Conservation (phyloP, 2,797 vertebrate genomes). For the Hipposideros larvatus region DNA sequence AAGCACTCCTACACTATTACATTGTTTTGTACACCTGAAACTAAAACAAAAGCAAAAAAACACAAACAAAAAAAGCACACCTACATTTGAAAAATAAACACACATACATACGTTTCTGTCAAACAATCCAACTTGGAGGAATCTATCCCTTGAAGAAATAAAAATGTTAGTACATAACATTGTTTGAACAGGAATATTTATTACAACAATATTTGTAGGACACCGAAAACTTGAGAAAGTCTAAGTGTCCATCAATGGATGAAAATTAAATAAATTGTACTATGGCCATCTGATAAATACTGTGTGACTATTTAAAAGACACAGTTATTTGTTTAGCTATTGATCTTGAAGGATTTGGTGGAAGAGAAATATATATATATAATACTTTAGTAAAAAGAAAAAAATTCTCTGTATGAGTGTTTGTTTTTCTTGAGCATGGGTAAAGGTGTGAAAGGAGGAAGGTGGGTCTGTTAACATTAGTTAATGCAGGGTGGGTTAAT, state of each 20-base stretch:
- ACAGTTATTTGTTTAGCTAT: background rate
- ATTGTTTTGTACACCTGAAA: no score
- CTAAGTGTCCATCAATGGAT: background rate
- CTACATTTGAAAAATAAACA: background rate
- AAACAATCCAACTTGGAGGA: background rate
- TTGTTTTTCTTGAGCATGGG: background rate
- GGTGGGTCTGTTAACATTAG: background rate
- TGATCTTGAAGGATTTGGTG: background rate
- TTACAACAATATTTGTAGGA: background rate
- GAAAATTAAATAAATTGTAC: background rate
- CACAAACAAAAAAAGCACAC: background rate
- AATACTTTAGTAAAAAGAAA: background rate
- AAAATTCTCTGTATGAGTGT: background rate
- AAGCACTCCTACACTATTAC: background rate
- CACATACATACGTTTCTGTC: background rate
- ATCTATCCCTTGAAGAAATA: background rate
- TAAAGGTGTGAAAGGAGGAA: background rate
- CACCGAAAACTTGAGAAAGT: background rate
- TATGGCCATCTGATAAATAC: background rate
- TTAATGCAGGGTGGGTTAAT: background rate
- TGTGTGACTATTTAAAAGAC: background rate
- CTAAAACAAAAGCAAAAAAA: no score
- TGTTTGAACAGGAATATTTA: constrained; percentile 28
- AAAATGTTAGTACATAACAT: background rate
- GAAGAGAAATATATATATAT: background rate